Evolutionary conservation across 2,113 vertebrate species (phyloP), one percentile per base, ranked within the genome.

Genomic region (Oreochromis aureus): DNA sequence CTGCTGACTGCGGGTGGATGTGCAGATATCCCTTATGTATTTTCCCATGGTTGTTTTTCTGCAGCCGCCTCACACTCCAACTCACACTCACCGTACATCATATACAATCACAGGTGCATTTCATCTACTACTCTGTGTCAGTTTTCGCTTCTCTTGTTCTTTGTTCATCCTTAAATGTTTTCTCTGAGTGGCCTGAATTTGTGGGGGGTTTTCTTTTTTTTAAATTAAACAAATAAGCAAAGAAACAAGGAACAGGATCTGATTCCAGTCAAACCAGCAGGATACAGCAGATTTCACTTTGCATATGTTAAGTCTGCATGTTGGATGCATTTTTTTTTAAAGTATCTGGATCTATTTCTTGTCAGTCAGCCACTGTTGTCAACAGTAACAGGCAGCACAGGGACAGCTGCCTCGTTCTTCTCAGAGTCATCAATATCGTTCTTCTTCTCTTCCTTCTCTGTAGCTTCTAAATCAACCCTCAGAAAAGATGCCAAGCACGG

Each of bases 401-500:
- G 84, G 7, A 79, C 41, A 2, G 86, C 84, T 2, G 84, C 87
- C 12, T 92, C 89, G 8, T 87, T 89, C 56, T 61, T 79, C 36
- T 90, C 86, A 0, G 54, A 55, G 39, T 82, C 59, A 2, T 7
- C 6, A 0, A 41, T 36, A 1, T 79, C 85, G 1, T 13, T 76
- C 24, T 39, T 87, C 66, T 91, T 92, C 41, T 66, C 61, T n/a
- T 87, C 30, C 27, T 81, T 56, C 48, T 87, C 83, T 2, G 2
- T 19, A 1, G 15, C 27, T 1, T 88, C 83, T 5, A 34, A 18
- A 2, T 61, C 11, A 1, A 12, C 51, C 2, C 10, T 61, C 2
- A 53, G 69, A 7, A 51, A 82, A 2, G 83, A 84, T 2, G 85
- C 86, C 66, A 93, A 16, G 7, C 95, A 96, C 1, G 95, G 95